Base-by-base conservation (phyloP, 1,140 invertebrate genomes). In the Cherax quadricarinatus region DNA sequence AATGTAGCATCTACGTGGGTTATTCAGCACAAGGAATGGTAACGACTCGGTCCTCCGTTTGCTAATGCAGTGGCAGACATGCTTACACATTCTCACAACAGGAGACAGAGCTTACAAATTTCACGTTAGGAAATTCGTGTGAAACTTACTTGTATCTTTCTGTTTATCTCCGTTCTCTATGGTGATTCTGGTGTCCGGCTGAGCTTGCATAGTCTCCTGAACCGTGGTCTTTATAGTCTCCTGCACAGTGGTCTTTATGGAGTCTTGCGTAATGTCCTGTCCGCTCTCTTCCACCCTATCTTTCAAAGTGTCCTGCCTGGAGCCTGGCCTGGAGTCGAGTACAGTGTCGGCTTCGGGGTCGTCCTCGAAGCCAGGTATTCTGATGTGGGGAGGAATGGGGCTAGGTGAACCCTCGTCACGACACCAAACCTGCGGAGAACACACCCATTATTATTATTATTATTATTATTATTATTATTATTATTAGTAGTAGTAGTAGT, bases 321-420 rank as follows among this genome's bases (percentile, higher is more conserved):
- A 30, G 24, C 30, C 70, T 9, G 70, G n/a, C 70, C n/a, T 75
- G 3, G 70, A 75, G 70, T 30, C n/a, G 21, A 10, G 21, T n/a
- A 3, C 57, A 66, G 62, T 24, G 14, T 51, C 73, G 10, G 41
- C 24, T 24, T 9, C 21, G 24, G 5, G 51, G 41, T 78, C 66
- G 66, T 24, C 80, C n/a, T 90, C 88, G 49, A 90, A 90, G 10
- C 88, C 88, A 5, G 82, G 51, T 51, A 90, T 60, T 41, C 88
- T 70, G n/a, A 90, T 60, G 41, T 75, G 48, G 62, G 41, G 24
- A 49, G 88, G 88, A 18, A 90, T 41, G 12, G 88, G 81, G 66
- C 53, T 84, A 21, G 86, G 84, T 12, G 78, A 92, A 21, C 84
- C 90, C 73, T 92, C 90, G 84, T 92, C 91, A 30, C 86, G 57